phyloP scores from a whole-genome alignment of 1,140 invertebrate species.

The Drosophila leontia region DNA sequence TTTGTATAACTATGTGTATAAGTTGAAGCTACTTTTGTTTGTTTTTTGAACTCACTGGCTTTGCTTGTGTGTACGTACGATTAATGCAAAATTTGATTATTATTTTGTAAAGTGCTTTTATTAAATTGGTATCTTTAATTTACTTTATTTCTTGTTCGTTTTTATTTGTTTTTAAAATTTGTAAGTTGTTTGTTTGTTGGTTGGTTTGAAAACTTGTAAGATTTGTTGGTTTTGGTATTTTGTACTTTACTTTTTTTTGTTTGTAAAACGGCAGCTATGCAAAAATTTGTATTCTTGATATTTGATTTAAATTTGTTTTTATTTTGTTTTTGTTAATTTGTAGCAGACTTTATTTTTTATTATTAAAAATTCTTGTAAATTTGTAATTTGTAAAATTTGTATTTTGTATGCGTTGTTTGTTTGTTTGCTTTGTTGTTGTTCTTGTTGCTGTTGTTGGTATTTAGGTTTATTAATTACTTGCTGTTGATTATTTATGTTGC shows the following conservation, averaged over 20 bases:
- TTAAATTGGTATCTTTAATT: slow-evolving; percentile 58
- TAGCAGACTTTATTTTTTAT: slow-evolving; percentile 42
- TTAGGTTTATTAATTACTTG: slow-evolving; percentile 42
- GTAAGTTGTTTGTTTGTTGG: slow-evolving; percentile 57
- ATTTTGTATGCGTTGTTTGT: slow-evolving; percentile 77
- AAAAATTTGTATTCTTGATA: slow-evolving; percentile 55
- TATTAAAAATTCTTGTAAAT: slow-evolving; percentile 67
- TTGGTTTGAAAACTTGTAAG: slow-evolving; percentile 50
- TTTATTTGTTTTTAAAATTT: slow-evolving; percentile 58
- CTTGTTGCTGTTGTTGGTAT: slow-evolving; percentile 55
- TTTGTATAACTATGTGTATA: slow-evolving; percentile 34
- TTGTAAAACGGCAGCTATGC: slow-evolving; percentile 78
- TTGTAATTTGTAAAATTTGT: slow-evolving; percentile 81
- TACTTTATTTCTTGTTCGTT: slow-evolving; percentile 10
- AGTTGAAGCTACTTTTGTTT: slow-evolving; percentile 58
- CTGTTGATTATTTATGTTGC: slow-evolving; percentile 57
- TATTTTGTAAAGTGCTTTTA: slow-evolving; percentile 73
- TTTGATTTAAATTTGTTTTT: slow-evolving; percentile 19
- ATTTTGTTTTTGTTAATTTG: no score
- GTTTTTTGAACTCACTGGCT: slow-evolving; percentile 77
- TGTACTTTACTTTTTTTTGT: slow-evolving; percentile 55
- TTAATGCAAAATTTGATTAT: slow-evolving; percentile 44
- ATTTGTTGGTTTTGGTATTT: slow-evolving; percentile 54
- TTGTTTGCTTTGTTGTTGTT: slow-evolving; percentile 44
- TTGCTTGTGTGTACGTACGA: slow-evolving; percentile 26